phyloP scores from a whole-genome alignment of 2,797 vertebrate genomes.

The Erethizon dorsatum region DNA sequence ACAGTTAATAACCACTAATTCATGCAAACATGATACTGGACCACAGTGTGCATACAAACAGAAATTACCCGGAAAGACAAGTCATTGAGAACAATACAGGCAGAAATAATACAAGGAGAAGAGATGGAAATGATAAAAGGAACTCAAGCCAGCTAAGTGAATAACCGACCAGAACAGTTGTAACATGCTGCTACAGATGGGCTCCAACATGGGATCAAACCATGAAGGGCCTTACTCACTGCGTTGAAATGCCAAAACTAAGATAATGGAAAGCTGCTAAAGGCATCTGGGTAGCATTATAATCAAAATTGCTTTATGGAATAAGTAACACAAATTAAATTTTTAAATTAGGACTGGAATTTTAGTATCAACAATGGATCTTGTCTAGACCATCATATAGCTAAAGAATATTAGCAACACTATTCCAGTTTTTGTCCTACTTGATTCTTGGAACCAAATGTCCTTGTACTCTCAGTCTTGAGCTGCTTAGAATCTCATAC shows the following conservation, averaged over 20 bases:
- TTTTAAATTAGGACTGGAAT: background rate
- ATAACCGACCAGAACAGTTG: rapidly evolving
- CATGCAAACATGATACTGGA: rapidly evolving
- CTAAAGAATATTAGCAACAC: background rate
- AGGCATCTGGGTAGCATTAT: background rate
- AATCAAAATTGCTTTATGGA: background rate
- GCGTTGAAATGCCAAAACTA: background rate
- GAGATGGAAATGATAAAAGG: background rate
- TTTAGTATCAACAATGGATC: background rate
- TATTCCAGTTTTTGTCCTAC: background rate
- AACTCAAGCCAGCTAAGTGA: background rate
- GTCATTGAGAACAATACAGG: background rate
- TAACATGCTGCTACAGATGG: background rate
- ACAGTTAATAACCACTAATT: background rate
- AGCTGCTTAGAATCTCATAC: background rate
- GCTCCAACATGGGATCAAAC: background rate
- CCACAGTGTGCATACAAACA: background rate
- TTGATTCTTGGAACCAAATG: background rate
- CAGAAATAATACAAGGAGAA: background rate
- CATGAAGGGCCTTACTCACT: background rate
- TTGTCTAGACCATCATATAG: background rate
- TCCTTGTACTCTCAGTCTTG: background rate
- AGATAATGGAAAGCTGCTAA: background rate
- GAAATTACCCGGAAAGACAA: background rate
- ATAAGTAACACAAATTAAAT: background rate